Evolutionary conservation across 1,140 invertebrate genomes (phyloP), one percentile per base, ranked within the genome.

Genomic region (Cotesia glomerata): DNA sequence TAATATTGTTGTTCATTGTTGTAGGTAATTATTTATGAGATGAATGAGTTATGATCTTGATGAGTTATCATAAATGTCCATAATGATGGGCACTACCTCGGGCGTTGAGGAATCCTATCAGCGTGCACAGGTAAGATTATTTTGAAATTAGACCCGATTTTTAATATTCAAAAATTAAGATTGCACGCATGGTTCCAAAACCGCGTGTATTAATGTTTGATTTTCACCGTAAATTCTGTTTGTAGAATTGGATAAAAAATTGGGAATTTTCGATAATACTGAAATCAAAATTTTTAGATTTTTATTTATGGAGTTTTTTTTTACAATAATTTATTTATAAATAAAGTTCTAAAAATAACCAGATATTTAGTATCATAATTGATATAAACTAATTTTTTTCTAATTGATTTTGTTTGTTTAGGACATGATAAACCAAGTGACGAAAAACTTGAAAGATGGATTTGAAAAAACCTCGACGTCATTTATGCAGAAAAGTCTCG

Each of bases 51-150:
- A 85, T 85, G 85, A 85, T 77, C 80, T 81, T 84, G 78, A 76
- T 74, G 79, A 68, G 74, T 75, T 77, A 77, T 74, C 76, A 77
- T 79, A 77, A 79, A 75, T 71, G 75, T 58, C 64, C 77, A 84
- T 78, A 82, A 87, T 87, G 85, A 85, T 86, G 79, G 82, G 82
- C 76, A 79, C 82, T 80, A 74, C 79, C 71, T 81, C 77, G 76
- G 82, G 72, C 73, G 81, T 87, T 73, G 85, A 87, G 78, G 83
- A 86, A 79, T 85, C 85, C 79, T 87, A 80, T 81, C 79, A 74
- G 65, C 83, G 83, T 79, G 85, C 84, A 78, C 85, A 87, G 84
- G 85, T 87, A 73, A 74, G 63, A 64, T 35, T 71, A 69, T 61
- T 13, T 35, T 11, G 39, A 63, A 14, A 65, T 62, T 54, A 16